Conservation (phyloP, 2,888 invertebrate species). For the Drosophila peninsularis region DNA sequence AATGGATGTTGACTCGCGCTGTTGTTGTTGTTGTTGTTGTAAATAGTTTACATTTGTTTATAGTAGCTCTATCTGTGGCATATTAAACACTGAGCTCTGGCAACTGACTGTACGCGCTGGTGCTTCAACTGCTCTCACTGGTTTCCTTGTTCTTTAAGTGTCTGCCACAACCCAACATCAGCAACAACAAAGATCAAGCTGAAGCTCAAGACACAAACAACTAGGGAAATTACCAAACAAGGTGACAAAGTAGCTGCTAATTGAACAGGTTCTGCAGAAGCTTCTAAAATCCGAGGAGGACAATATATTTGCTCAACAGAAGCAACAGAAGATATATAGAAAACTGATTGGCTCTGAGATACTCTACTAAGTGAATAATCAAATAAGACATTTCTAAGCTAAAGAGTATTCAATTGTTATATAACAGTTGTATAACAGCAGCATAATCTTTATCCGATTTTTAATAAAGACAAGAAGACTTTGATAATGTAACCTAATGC, state of each 20-base stretch:
- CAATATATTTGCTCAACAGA: not conserved
- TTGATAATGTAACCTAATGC: not conserved
- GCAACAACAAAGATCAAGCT: slow-evolving; percentile 1
- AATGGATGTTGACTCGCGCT: slow-evolving; percentile 44
- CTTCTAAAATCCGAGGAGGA: slow-evolving; percentile 2
- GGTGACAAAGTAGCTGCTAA: slow-evolving; percentile 47
- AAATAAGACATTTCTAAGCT: too few species aligned
- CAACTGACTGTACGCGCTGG: slow-evolving; percentile 6
- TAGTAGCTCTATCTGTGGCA: slow-evolving; percentile 20
- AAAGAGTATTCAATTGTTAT: not conserved
- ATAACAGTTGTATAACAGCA: not conserved
- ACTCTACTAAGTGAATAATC: not conserved
- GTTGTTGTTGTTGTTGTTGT: slow-evolving; percentile 14
- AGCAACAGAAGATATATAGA: not conserved
- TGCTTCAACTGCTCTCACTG: slow-evolving; percentile 2
- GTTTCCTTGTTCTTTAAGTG: slow-evolving; percentile 41
- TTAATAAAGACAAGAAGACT: not conserved
- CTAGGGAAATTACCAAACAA: slow-evolving; percentile 25
- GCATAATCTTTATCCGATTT: not conserved
- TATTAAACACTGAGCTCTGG: not conserved
- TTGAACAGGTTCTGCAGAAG: slow-evolving; percentile 49
- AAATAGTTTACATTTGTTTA: slow-evolving; percentile 34
- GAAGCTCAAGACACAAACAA: not conserved
- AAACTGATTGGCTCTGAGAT: not conserved
- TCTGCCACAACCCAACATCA: slow-evolving; percentile 12